phyloP scores from a whole-genome alignment of 1,140 invertebrate genomes.

The Drosophila insularis region DNA sequence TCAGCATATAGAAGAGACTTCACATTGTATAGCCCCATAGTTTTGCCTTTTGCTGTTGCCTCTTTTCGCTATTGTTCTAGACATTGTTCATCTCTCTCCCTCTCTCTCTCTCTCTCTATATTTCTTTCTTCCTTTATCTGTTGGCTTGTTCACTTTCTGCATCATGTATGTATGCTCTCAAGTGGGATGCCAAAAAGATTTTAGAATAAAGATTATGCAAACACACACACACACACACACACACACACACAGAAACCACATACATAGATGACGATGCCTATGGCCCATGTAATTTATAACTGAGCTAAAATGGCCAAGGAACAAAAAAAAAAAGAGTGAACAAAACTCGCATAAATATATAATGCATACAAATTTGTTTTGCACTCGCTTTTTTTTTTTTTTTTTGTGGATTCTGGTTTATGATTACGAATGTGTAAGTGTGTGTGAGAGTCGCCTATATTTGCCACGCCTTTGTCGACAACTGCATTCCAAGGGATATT shows the following conservation, averaged over 20 bases:
- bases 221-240: constrained; percentile 38
- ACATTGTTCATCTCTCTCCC: constrained; percentile 2
- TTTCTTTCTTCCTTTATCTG: background rate
- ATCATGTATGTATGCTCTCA: constrained; percentile 40
- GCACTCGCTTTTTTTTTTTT: constrained; percentile 30
- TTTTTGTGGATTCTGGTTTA: constrained; percentile 23
- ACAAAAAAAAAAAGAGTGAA: constrained; percentile 28
- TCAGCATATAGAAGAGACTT: constrained; percentile 21
- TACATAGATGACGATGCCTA: constrained; percentile 39
- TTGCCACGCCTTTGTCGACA: constrained; percentile 38
- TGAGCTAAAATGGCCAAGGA: constrained; percentile 69
- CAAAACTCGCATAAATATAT: constrained; percentile 37
- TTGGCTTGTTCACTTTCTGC: constrained; percentile 29
- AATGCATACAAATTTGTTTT: constrained; percentile 73
- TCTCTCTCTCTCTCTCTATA: background rate
- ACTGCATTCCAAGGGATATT: constrained; percentile 75
- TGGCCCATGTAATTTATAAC: constrained; percentile 75
- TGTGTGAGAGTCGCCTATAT: constrained; percentile 3
- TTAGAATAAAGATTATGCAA: constrained; percentile 72
- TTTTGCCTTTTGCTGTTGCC: constrained; percentile 42
- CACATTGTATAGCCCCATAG: background rate
- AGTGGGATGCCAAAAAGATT: constrained; percentile 73
- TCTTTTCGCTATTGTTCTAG: constrained; percentile 65
- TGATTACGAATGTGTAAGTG: constrained; percentile 25
- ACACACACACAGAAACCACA: constrained; percentile 27